Conservation (phyloP, 2,888 invertebrate genomes). For the Phytoseiulus persimilis region DNA sequence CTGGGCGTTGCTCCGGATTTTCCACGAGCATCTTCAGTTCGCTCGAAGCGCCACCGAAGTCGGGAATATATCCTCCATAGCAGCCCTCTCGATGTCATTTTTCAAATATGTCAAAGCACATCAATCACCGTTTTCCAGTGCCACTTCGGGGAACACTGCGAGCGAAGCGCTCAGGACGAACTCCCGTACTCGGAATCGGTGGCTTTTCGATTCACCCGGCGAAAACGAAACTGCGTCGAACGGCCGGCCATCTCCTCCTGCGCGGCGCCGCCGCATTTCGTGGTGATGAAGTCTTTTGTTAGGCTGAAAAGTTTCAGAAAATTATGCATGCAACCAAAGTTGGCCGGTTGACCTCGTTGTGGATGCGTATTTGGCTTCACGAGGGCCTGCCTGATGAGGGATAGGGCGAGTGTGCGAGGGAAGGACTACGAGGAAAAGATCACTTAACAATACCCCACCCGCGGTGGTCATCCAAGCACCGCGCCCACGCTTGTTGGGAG, state of each 20-base stretch:
- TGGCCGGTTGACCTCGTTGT: background rate
- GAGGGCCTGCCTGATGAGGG: background rate
- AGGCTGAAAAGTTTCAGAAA: background rate
- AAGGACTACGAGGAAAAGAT: background rate
- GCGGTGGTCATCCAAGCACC: background rate
- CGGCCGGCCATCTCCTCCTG: background rate
- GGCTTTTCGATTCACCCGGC: background rate
- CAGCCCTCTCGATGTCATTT: too few species aligned
- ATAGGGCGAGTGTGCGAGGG: background rate
- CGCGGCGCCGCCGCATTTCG: background rate
- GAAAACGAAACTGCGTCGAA: background rate
- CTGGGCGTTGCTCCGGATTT: too few species aligned
- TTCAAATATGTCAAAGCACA: background rate
- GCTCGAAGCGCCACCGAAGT: too few species aligned
- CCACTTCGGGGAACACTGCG: background rate
- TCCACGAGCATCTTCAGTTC: too few species aligned
- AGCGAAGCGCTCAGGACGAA: background rate
- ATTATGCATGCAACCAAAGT: conserved; percentile 5
- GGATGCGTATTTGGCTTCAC: background rate
- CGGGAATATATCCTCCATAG: too few species aligned
- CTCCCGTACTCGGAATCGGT: background rate
- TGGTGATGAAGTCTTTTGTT: conserved; percentile 5
- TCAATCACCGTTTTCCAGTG: background rate
- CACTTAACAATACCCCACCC: background rate
- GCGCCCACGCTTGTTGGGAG: background rate